Evolutionary conservation across 1,140 invertebrate species (phyloP), one percentile per base, ranked within the genome.

Genomic region (Alviniconcha marisindica): DNA sequence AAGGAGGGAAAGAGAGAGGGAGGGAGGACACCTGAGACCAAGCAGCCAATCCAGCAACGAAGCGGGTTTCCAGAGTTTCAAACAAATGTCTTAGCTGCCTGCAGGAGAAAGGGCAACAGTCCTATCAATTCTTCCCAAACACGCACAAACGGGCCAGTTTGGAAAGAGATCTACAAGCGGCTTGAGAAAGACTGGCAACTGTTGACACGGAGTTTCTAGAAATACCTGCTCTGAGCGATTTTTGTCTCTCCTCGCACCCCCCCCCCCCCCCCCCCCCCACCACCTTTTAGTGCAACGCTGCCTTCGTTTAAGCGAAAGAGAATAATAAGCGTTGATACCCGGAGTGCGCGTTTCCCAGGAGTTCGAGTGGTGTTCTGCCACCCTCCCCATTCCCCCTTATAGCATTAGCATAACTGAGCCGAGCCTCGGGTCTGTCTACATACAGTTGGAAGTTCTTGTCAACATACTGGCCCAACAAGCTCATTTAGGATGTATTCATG

Each of bases 401-500:
- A 48, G 44, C 44, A 10, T 5, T 48, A 48, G 44, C 44, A 48
- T 48, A 48, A 48, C 18, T 48, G 44, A 48, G 18, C 7, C 18
- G 44, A 48, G 5, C 44, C 18, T 48, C 7, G n/a, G n/a, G n/a
- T n/a, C 18, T 48, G 44, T 18, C 44, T 18, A 48, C 44, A 48
- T 48, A 48, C 44, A 10, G 44, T 18, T 48, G 44, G 44, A 48
- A 18, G 44, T 48, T 48, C 44, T 48, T 63, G 60, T 63, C 60
- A n/a, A 63, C 28, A 63, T 63, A 63, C 24, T n/a, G 60, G 21
- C 60, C 24, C 60, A 31, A 63, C 60, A 10, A 63, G 60, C 60
- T n/a, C 36, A 76, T 74, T 74, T 38, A 12, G 40, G n/a, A n/a
- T 44, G 73, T 76, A 76, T 42, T 76, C 73, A 76, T 42, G 73